Evolutionary conservation across 2,888 invertebrate genomes (phyloP).

Genomic region (Frankliniella intonsa): DNA sequence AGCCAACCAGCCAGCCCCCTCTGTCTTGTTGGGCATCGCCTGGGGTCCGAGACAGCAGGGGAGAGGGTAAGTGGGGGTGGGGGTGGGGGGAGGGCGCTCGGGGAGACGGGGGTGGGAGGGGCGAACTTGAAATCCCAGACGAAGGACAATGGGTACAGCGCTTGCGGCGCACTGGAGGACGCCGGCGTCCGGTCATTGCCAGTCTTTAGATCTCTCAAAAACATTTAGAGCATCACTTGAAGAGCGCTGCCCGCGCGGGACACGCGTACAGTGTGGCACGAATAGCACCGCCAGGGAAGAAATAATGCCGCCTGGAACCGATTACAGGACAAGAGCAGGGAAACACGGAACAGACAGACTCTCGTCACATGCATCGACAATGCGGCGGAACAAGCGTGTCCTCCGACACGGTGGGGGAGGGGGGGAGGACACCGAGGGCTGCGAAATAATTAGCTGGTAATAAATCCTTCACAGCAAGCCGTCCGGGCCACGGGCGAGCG

Average conservation of each 20-base stretch:
- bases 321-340: too few relatives aligned
- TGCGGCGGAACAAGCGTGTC: background rate
- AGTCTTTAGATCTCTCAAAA: too few relatives aligned
- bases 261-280: too few relatives aligned
- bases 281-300: too few relatives aligned
- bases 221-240: too few relatives aligned
- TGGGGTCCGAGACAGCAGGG: background rate
- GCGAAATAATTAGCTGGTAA: constrained; percentile 26
- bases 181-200: too few relatives aligned
- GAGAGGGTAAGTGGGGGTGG: background rate
- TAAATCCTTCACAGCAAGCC: constrained; percentile 19
- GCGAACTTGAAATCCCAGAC: background rate
- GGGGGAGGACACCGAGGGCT: background rate
- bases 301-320: too few relatives aligned
- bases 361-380: background rate
- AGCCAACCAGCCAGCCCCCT: too few relatives aligned
- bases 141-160: background rate
- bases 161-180: background rate
- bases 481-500: background rate
- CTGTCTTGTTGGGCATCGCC: background rate
- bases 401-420: background rate
- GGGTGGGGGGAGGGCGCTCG: background rate
- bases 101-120: background rate
- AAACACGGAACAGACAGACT: too few relatives aligned
- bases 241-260: too few relatives aligned